phyloP scores from a whole-genome alignment of 2,888 invertebrate genomes.

The Hylaea fasciaria region DNA sequence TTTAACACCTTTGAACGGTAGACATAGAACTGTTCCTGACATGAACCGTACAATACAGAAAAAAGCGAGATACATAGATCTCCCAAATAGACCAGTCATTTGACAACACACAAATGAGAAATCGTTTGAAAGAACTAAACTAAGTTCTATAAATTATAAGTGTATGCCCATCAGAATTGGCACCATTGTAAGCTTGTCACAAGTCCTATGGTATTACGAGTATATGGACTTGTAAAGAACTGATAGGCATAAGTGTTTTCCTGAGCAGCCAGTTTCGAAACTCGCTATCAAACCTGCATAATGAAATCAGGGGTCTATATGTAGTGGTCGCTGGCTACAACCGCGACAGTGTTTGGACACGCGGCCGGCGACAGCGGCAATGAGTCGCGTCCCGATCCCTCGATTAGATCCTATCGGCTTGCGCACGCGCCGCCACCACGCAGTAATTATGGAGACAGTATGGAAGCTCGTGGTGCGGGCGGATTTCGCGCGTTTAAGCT shows the following conservation, averaged over 20 bases:
- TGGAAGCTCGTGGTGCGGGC: conserved; percentile 14
- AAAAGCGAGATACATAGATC: too few relatives aligned
- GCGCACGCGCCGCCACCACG: conserved; percentile 65
- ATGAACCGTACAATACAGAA: too few relatives aligned
- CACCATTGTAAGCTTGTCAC: too few relatives aligned
- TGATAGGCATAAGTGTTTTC: neutral
- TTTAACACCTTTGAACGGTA: too few relatives aligned
- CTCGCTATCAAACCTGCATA: neutral
- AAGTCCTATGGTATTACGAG: neutral
- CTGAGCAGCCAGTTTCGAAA: neutral
- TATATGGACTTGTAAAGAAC: too few relatives aligned
- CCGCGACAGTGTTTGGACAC: conserved; percentile 73
- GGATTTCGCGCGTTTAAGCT: too few relatives aligned
- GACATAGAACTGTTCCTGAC: too few relatives aligned
- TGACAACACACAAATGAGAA: too few relatives aligned
- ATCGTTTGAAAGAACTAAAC: too few relatives aligned
- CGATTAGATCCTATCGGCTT: conserved; percentile 70
- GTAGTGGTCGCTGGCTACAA: conserved; percentile 39
- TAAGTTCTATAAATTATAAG: too few relatives aligned
- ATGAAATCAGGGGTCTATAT: conserved; percentile 9
- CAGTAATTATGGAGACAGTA: conserved; percentile 17
- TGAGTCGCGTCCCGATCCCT: conserved; percentile 66
- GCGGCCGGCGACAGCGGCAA: conserved; percentile 68
- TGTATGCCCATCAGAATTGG: too few relatives aligned
- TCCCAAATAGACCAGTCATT: too few relatives aligned